Evolutionary conservation across 2,888 invertebrate species (phyloP), one percentile per base, ranked within the genome.

Genomic region (Margaritifera margaritifera): DNA sequence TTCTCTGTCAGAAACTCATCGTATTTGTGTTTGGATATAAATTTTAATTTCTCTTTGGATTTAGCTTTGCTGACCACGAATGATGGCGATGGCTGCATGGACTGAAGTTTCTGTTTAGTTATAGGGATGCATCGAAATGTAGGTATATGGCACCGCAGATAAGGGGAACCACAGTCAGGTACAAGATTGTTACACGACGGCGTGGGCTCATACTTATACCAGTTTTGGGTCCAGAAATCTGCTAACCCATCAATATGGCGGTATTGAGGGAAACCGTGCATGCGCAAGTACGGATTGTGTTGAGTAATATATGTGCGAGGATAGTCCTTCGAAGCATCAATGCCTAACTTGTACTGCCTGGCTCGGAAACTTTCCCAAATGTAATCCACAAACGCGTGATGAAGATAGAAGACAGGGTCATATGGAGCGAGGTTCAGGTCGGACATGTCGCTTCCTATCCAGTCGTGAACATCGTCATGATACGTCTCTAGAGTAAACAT

Each of bases 351-450:
- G 27, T 27, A 19, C 55, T 73, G 72, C 5, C 68, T 62, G n/a
- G 66, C 55, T 8, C 81, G 68, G 69, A 81, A 84, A 24, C 78
- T 52, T 57, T 80, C 79, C 81, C 81, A 83, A 4, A 83, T 61
- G 66, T 80, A 79, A 69, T 84, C 84, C 11, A 80, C 74, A 59
- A 75, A 83, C 6, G 81, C 77, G 64, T 81, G 82, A 64, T 81
- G 78, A 52, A 84, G 55, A 69, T 80, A 84, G 72, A 82, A 83
- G 25, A 79, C 59, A 1, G 81, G 80, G 56, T 84, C 84, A 63
- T 67, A 79, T 6, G 78, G 72, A 0, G 83, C 75, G 0, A 80
- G 79, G 20, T 69, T 64, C 25, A 75, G 62, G 6, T 62, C 65
- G 4, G 57, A 69, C 81, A 84, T 80, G 31, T 79, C 76, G 0